Evolutionary conservation across 2,888 invertebrate genomes (phyloP), one percentile per base, ranked within the genome.

Genomic region (Archips crataeganus): DNA sequence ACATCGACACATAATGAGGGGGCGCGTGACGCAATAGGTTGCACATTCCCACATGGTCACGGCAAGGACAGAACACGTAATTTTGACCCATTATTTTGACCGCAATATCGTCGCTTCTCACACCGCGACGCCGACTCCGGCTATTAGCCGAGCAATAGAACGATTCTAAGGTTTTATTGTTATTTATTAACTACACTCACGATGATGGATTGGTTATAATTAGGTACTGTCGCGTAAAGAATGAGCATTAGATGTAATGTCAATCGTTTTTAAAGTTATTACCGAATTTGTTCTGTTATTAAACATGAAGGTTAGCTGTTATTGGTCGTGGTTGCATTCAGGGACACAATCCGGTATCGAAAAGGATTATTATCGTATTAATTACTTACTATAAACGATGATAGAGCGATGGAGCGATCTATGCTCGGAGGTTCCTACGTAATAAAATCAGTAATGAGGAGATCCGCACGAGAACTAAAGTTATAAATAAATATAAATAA

Each of bases 31-130:
- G 88, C 86, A 89, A 89, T 88, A 91, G 84, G 84, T 89, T 86
- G 90, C 87, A 86, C 88, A 90, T 90, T 91, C 90, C 86, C 89
- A 88, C 88, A 87, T 90, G 87, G 87, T 83, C 87, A 84, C 81
- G 84, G 84, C 88, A 92, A 92, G 90, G 92, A 91, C 91, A 89
- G 79, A 90, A 85, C 88, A 86, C 89, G 84, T 94, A 89, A 94
- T 93, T 93, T 93, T 81, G 90, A 88, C 81, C 90, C 92, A 94
- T 94, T 93, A 93, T 85, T 87, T 83, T 86, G 87, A 92, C 92
- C 92, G 84, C 93, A 91, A 91, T 76, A 91, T 84, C 85, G 87
- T 81, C 84, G 77, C 76, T 73, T 79, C 85, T 89, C 86, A 87
- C 88, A 87, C 90, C 84, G 86, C 67, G 69, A 60, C 45, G 69